Conservation (phyloP, 2,113 vertebrate genomes). For the Scomber scombrus region DNA sequence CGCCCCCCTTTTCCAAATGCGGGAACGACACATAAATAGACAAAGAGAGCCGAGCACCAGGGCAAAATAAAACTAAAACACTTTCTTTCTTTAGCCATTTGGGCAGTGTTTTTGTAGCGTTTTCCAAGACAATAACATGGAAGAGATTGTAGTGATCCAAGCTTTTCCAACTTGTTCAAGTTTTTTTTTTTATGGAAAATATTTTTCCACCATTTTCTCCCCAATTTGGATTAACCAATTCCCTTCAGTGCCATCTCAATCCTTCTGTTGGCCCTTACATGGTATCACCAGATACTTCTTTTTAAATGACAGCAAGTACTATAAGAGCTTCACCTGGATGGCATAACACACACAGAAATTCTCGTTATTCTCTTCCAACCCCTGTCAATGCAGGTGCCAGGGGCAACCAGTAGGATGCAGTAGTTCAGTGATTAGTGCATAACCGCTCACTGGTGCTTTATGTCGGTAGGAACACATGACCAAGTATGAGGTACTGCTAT, state of each 20-base stretch:
- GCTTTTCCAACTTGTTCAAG: neutral
- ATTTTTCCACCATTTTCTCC: neutral
- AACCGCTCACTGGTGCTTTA: neutral
- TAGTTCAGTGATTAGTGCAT: neutral
- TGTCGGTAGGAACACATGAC: slow-evolving; percentile 8
- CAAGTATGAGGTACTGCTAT: neutral
- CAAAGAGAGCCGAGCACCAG: neutral
- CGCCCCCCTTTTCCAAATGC: neutral
- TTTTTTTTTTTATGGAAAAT: neutral
- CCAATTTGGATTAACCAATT: neutral
- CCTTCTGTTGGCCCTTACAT: neutral
- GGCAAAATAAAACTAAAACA: neutral
- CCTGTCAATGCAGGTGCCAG: neutral
- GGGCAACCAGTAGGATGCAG: neutral
- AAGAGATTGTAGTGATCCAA: neutral
- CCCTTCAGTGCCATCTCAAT: neutral
- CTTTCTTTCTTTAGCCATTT: neutral
- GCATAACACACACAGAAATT: too few species aligned
- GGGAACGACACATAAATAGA: neutral
- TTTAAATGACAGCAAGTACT: neutral
- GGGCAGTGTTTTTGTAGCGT: neutral
- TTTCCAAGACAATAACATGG: neutral
- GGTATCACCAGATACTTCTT: neutral
- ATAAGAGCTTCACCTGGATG: neutral
- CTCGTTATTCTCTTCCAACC: neutral